These are phyloP conservation scores for Rhyacophila brunnea DNA, from an alignment of 1,140 invertebrate species.

Conservation along the genomic window DNA sequence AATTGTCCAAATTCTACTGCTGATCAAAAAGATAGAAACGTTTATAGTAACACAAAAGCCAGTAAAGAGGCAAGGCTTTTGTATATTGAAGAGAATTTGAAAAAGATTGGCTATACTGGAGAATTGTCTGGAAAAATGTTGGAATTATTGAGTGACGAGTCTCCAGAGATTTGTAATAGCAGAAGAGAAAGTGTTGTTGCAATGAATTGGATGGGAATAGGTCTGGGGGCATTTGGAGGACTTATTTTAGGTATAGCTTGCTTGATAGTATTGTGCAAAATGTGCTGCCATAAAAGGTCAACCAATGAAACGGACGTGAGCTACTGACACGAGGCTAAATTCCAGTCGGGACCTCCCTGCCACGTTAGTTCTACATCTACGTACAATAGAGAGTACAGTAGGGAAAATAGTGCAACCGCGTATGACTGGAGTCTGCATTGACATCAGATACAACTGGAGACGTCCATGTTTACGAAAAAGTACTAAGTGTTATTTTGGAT, in stretches of 20 bases:
- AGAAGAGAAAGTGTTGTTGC: constrained; percentile 38
- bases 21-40: constrained; percentile 40
- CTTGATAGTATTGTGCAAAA: constrained; percentile 47
- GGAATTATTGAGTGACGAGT: constrained; percentile 61
- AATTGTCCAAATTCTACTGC: constrained; percentile 74
- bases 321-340: constrained; percentile 53
- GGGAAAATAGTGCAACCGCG: constrained; percentile 40
- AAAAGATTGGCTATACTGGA: constrained; percentile 56
- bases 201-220: constrained; percentile 48
- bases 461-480: constrained; percentile 8
- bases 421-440: constrained; percentile 55
- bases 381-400: constrained; percentile 30
- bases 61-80: constrained; percentile 51
- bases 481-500: constrained; percentile 1
- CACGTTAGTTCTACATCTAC: constrained; percentile 37
- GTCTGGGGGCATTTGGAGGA: constrained; percentile 46
- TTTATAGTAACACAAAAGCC: constrained; percentile 48
- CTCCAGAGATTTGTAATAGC: constrained; percentile 62
- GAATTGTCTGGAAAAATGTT: constrained; percentile 47
- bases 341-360: constrained; percentile 46
- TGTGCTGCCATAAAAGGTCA: constrained; percentile 53
- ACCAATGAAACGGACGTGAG: constrained; percentile 51
- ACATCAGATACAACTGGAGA: constrained; percentile 35
- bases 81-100: constrained; percentile 57
- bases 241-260: constrained; percentile 44